These are phyloP conservation scores for Chrysaora quinquecirrha DNA, from an alignment of 30 jellyfish, hydroid and myxozoan genomes.

Conservation along the genomic window DNA sequence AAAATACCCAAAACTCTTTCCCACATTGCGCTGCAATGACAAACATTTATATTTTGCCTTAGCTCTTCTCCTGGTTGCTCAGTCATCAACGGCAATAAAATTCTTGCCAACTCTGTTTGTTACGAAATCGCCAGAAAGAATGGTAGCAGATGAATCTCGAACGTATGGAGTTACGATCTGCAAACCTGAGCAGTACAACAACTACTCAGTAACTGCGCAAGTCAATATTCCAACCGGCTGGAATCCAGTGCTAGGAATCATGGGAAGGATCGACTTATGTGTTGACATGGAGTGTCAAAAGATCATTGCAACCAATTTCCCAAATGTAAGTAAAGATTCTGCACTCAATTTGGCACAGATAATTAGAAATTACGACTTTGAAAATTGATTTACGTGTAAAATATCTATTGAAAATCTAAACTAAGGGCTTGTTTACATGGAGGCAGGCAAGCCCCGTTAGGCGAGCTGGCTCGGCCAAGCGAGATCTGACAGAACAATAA, in stretches of 20 bases:
- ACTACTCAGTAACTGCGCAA: slow-evolving; percentile 17
- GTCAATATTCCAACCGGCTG: slow-evolving; percentile 25
- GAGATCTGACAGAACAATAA: too few relatives aligned
- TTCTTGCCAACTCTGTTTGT: slow-evolving; percentile 20
- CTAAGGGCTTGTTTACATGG: too few relatives aligned
- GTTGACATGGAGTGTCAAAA: slow-evolving; percentile 15
- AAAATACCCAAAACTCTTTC: too few relatives aligned
- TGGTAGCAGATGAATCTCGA: slow-evolving; percentile 18
- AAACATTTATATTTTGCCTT: too few relatives aligned
- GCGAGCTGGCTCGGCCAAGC: too few relatives aligned
- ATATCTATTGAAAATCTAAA: too few relatives aligned
- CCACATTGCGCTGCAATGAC: too few relatives aligned
- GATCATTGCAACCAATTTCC: slow-evolving; percentile 19
- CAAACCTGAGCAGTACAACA: slow-evolving; percentile 15
- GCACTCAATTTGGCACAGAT: too few relatives aligned
- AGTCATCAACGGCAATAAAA: background rate
- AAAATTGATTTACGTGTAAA: too few relatives aligned
- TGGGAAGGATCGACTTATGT: slow-evolving; percentile 10
- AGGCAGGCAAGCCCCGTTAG: too few relatives aligned
- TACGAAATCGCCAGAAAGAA: slow-evolving; percentile 19
- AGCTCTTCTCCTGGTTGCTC: background rate
- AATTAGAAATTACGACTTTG: too few relatives aligned
- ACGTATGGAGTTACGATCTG: slow-evolving; percentile 22
- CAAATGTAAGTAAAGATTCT: slow-evolving; percentile 1
- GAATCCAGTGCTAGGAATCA: slow-evolving; percentile 6